Percentiles rank a stretch among this genome's conserved stretches.
Evolutionary conservation across 2,888 invertebrate genomes (phyloP).

Genomic region (Tetanocera ferruginea): DNA sequence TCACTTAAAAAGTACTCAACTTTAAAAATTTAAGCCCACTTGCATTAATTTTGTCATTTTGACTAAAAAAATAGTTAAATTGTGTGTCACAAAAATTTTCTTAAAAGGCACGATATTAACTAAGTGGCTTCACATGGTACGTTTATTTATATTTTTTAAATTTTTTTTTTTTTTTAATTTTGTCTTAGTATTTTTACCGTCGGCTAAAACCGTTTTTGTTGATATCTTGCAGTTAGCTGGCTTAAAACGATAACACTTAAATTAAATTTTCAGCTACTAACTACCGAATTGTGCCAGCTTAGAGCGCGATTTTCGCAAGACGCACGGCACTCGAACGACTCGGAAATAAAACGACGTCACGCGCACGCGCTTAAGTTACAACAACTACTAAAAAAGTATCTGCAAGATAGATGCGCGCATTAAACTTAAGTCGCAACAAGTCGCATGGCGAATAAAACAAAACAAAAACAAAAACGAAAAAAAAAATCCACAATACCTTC

Average conservation of each 20-base stretch:
- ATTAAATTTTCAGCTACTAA: background rate
- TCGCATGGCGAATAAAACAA: background rate
- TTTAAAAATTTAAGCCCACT: too few relatives aligned
- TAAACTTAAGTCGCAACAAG: constrained; percentile 34
- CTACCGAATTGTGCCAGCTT: constrained; percentile 12
- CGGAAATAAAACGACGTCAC: constrained; percentile 53
- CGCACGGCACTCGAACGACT: constrained; percentile 15
- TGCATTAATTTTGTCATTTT: too few relatives aligned
- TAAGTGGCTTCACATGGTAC: too few relatives aligned
- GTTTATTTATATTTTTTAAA: too few relatives aligned
- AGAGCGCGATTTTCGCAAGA: constrained; percentile 24
- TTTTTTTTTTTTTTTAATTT: too few relatives aligned
- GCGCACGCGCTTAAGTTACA: constrained; percentile 65
- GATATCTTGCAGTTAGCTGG: background rate
- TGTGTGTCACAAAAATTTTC: too few relatives aligned
- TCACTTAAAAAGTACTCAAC: too few relatives aligned
- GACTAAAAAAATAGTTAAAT: too few relatives aligned
- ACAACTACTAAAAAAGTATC: constrained; percentile 55
- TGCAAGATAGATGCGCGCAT: constrained; percentile 29
- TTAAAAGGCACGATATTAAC: too few relatives aligned
- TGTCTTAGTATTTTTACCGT: background rate
- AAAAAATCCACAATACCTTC: background rate
- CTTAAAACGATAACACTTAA: background rate
- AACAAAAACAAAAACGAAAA: background rate
- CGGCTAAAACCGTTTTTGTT: background rate